phyloP scores from a whole-genome alignment of 2,888 invertebrate species.

The Carcina quercana region DNA sequence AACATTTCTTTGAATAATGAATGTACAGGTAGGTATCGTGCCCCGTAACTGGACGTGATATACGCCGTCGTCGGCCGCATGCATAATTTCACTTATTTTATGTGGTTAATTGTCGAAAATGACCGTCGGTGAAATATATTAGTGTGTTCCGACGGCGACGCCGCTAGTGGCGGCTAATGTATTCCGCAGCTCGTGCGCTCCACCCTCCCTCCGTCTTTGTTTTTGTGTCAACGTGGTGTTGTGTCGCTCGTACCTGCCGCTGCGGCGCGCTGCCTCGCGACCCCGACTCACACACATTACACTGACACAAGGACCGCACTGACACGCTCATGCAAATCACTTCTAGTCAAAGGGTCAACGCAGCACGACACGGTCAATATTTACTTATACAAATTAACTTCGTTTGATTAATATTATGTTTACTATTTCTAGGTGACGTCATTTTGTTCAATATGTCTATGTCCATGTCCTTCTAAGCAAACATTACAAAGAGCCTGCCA shows the following conservation, averaged over 20 bases:
- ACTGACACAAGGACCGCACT: slow-evolving; percentile 10
- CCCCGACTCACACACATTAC: slow-evolving; percentile 7
- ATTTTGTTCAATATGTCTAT: no score
- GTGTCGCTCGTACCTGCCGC: neutral
- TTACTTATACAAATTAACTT: no score
- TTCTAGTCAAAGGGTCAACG: no score
- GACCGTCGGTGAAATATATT: slow-evolving; percentile 72
- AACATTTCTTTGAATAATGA: slow-evolving; percentile 75
- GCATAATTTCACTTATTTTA: slow-evolving; percentile 75
- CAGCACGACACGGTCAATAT: no score
- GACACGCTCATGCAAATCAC: slow-evolving; percentile 27
- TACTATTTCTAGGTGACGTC: no score
- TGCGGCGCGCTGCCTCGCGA: slow-evolving; percentile 2
- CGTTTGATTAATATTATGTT: no score
- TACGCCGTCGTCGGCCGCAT: slow-evolving; percentile 73
- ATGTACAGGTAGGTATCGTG: slow-evolving; percentile 66
- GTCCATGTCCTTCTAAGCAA: no score
- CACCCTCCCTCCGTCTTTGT: slow-evolving; percentile 47
- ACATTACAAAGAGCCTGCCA: no score
- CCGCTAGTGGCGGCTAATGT: slow-evolving; percentile 61
- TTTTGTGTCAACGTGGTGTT: slow-evolving; percentile 37
- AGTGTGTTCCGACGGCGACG: slow-evolving; percentile 56
- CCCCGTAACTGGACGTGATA: slow-evolving; percentile 74
- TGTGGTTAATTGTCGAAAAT: slow-evolving; percentile 75
- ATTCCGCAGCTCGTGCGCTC: slow-evolving; percentile 56